phyloP scores from a whole-genome alignment of 35 echinoderm and acorn worm species.

The Apostichopus californicus region DNA sequence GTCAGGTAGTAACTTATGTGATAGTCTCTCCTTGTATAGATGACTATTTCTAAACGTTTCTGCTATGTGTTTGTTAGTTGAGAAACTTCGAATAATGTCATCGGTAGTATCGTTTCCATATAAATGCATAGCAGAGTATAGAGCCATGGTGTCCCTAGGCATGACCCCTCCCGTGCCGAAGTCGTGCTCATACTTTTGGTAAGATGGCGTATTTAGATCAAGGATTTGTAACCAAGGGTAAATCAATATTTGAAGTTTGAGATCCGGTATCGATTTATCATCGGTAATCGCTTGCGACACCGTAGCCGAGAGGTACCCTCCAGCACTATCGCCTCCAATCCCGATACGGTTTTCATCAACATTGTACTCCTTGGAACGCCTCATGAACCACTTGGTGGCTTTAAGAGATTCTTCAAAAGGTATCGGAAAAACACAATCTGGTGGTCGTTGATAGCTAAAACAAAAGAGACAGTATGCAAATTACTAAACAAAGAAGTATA shows the following conservation, averaged over 20 bases:
- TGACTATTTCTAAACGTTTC: not conserved
- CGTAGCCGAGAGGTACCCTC: constrained; percentile 39
- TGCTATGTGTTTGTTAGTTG: constrained; percentile 30
- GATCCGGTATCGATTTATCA: constrained; percentile 27
- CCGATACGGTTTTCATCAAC: constrained; percentile 41
- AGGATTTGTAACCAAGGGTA: constrained; percentile 39
- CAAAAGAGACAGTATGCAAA: not conserved
- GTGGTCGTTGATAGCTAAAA: constrained; percentile 63
- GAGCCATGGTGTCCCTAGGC: not conserved
- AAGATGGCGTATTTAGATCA: constrained; percentile 46
- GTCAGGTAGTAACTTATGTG: constrained; percentile 5
- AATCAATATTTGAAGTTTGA: constrained; percentile 48
- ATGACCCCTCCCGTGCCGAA: not conserved
- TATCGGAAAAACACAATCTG: constrained; percentile 53
- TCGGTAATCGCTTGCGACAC: constrained; percentile 45
- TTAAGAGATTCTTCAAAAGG: constrained; percentile 53
- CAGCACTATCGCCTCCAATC: constrained; percentile 59
- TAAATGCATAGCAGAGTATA: not conserved
- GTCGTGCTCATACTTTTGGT: constrained; percentile 1
- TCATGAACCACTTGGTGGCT: constrained; percentile 63
- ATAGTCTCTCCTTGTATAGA: not conserved
- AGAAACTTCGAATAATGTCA: not conserved
- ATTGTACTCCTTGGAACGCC: constrained; percentile 54
- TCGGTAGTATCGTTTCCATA: not conserved
- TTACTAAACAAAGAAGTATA: not conserved